Percentiles rank a stretch among this genome's conserved stretches.
phyloP scores from a whole-genome alignment of 1,140 invertebrate genomes.

The Mya arenaria region DNA sequence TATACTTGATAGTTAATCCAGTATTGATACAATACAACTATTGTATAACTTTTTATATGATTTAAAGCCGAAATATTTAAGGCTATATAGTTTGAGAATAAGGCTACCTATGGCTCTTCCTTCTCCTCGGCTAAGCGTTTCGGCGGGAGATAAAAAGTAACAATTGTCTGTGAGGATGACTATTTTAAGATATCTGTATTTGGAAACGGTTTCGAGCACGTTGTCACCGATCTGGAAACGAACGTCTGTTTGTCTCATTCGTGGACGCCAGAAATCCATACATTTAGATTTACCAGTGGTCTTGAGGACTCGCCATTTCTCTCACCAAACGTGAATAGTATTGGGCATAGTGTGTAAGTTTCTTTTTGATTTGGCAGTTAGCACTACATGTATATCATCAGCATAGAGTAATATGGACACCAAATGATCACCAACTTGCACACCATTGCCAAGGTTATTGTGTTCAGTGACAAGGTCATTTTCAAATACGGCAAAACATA shows the following conservation, averaged over 20 bases:
- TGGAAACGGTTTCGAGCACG: slow-evolving; percentile 5
- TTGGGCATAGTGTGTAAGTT: slow-evolving; percentile 44
- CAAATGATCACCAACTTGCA: too few species aligned
- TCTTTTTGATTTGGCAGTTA: slow-evolving; percentile 20
- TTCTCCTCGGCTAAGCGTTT: slow-evolving; percentile 30
- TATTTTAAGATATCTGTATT: slow-evolving; percentile 35
- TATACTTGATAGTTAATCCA: slow-evolving; percentile 36
- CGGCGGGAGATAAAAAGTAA: slow-evolving; percentile 21
- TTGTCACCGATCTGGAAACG: slow-evolving; percentile 16
- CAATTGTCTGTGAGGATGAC: slow-evolving; percentile 35
- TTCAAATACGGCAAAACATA: too few species aligned
- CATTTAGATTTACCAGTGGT: slow-evolving; percentile 46
- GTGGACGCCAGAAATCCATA: slow-evolving; percentile 32
- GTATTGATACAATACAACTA: slow-evolving; percentile 39
- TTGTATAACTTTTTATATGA: slow-evolving; percentile 48
- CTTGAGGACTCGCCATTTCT: slow-evolving; percentile 24
- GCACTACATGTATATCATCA: too few species aligned
- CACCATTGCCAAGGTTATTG: too few species aligned
- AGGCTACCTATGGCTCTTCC: slow-evolving; percentile 23
- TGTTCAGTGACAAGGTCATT: too few species aligned
- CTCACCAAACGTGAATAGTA: slow-evolving; percentile 26
- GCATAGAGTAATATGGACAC: too few species aligned
- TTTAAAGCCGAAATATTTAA: slow-evolving; percentile 36
- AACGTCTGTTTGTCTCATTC: neutral
- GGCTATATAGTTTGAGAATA: slow-evolving; percentile 20